Evolutionary conservation across 2,113 vertebrate genomes (phyloP).

Genomic region (Phalacrocorax pelagicus): DNA sequence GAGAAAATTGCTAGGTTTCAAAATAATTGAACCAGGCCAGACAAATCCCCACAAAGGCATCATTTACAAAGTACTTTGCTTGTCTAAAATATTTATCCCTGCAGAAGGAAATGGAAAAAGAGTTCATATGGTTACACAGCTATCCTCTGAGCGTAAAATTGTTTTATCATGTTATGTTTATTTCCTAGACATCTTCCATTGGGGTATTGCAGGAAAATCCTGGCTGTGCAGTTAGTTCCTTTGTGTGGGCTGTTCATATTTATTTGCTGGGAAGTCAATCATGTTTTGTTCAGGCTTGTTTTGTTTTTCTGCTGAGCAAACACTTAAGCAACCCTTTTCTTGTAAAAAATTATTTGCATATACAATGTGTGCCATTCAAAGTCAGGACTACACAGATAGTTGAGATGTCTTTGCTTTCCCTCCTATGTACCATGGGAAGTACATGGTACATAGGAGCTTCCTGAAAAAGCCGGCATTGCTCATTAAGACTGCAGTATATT

Average conservation of each 20-base stretch:
- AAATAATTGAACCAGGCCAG: conserved; percentile 63
- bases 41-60: conserved; percentile 18
- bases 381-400: neutral
- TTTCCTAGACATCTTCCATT: conserved; percentile 79
- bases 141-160: conserved; percentile 29
- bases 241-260: conserved; percentile 22
- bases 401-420: neutral
- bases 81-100: conserved; percentile 49
- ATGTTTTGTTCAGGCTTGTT: conserved; percentile 9
- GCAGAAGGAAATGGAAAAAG: conserved; percentile 28
- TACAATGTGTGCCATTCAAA: neutral
- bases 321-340: neutral
- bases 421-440: neutral
- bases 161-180: conserved; percentile 60
- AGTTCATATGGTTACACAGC: conserved; percentile 32
- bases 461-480: neutral
- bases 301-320: conserved; percentile 56
- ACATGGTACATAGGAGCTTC: neutral
- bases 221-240: conserved; percentile 14
- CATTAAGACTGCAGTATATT: neutral
- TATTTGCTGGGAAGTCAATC: conserved; percentile 46
- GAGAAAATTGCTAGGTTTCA: conserved; percentile 66
- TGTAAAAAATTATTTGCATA: conserved; percentile 39
- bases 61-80: conserved; percentile 58
- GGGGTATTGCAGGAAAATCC: conserved; percentile 78